Evolutionary conservation across 2,113 vertebrate genomes (phyloP).

Genomic region (Channa argus): DNA sequence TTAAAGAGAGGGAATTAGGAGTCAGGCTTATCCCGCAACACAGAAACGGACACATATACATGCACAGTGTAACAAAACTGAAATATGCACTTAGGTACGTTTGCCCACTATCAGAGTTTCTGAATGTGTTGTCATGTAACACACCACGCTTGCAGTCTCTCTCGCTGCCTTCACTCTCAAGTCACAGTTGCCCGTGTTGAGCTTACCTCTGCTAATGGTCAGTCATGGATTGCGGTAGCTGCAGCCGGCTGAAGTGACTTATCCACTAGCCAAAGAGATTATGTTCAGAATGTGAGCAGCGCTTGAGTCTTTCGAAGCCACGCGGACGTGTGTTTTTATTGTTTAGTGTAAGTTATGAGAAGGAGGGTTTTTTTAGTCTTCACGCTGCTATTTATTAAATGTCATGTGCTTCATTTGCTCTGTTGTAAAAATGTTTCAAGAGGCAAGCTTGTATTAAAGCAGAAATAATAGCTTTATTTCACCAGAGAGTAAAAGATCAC

Average conservation of each 20-base stretch:
- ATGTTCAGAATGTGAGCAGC: constrained; percentile 17
- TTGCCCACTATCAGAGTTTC: too few species aligned
- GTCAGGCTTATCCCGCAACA: constrained; percentile 72
- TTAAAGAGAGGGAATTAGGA: constrained; percentile 84
- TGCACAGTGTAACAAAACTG: constrained; percentile 6
- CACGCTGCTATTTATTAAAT: not conserved
- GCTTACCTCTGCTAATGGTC: constrained; percentile 9
- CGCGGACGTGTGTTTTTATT: constrained; percentile 3
- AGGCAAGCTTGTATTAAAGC: constrained; percentile 55
- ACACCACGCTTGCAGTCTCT: not conserved
- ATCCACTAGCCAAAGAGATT: constrained; percentile 19
- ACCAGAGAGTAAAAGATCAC: constrained; percentile 70
- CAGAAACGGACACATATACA: constrained; percentile 25
- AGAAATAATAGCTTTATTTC: constrained; percentile 82
- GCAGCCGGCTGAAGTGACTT: constrained; percentile 37
- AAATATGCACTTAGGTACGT: constrained; percentile 14
- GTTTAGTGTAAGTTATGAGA: not conserved
- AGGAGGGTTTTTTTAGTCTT: not conserved
- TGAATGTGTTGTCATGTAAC: not conserved
- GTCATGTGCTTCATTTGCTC: not conserved
- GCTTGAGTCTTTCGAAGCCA: constrained; percentile 19
- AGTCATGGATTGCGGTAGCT: not conserved
- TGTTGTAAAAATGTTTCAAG: constrained; percentile 10
- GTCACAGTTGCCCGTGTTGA: not conserved
- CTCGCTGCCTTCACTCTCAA: not conserved